Percentiles rank a stretch among this genome's conserved stretches.
Evolutionary conservation across 2,888 invertebrate genomes (phyloP).

Genomic region (Julus scanicus): DNA sequence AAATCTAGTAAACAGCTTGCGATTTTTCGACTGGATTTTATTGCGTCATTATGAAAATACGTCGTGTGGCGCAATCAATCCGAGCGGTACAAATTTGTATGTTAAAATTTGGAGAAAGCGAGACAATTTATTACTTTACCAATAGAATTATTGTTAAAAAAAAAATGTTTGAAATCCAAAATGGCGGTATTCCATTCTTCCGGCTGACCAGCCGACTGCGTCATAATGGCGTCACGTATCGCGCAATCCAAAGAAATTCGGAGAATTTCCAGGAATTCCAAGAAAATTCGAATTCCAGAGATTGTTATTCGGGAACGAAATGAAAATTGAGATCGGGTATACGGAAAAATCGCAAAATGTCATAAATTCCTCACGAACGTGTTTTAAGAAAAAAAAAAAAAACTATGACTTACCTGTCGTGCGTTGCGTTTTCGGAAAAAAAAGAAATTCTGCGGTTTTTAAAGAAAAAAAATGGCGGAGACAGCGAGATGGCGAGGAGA

Average conservation of each 20-base stretch:
- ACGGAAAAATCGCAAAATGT: neutral
- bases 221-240: neutral
- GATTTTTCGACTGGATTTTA: neutral
- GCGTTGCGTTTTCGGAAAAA: neutral
- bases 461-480: neutral
- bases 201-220: neutral
- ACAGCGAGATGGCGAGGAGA: constrained; percentile 38
- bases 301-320: neutral
- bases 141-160: neutral
- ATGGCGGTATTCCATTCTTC: neutral
- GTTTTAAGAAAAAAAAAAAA: neutral
- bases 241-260: too few species aligned
- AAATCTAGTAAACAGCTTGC: neutral
- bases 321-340: neutral
- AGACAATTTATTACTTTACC: too few species aligned
- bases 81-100: neutral
- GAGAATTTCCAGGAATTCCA: neutral
- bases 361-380: neutral
- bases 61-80: neutral
- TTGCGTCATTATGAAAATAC: neutral
- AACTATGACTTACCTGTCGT: neutral
- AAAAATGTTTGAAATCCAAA: neutral
- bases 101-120: neutral
- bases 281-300: neutral
- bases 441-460: neutral